phyloP scores from a whole-genome alignment of 2,113 vertebrate genomes.

The Lepidothrix coronata region DNA sequence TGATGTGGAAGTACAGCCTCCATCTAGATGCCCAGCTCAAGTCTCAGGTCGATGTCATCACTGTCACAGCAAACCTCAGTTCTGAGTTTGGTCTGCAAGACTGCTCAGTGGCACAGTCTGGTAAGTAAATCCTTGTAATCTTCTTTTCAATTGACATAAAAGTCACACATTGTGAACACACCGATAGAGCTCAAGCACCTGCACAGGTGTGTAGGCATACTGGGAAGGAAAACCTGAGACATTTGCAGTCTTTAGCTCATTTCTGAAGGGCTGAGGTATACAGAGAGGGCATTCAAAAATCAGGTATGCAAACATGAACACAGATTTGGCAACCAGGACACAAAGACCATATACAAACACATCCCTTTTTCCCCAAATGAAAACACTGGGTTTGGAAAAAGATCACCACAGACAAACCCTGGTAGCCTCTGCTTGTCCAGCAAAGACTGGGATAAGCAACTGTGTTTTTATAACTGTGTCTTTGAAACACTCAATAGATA shows the following conservation, averaged over 20 bases:
- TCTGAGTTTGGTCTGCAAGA: neutral
- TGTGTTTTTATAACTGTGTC: slow-evolving; percentile 12
- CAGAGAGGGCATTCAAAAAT: neutral
- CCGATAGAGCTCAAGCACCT: neutral
- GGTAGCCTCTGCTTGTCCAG: neutral
- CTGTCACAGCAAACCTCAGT: neutral
- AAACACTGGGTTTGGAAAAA: neutral
- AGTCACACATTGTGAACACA: neutral
- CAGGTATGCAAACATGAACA: neutral
- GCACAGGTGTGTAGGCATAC: neutral
- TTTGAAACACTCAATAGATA: slow-evolving; percentile 5
- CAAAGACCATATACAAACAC: neutral
- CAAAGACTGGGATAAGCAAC: slow-evolving; percentile 1
- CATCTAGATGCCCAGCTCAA: neutral
- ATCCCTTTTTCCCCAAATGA: neutral
- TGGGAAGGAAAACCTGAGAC: neutral
- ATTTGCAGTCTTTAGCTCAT: neutral
- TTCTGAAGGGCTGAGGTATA: neutral
- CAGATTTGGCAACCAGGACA: neutral
- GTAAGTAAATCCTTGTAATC: neutral
- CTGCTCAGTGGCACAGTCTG: neutral
- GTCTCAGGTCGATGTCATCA: neutral
- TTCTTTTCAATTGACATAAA: neutral
- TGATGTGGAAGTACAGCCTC: neutral
- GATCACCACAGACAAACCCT: neutral